These are phyloP conservation scores for Drosophila sp. DNA, from an alignment of 1,140 invertebrate genomes.

Conservation along the genomic window DNA sequence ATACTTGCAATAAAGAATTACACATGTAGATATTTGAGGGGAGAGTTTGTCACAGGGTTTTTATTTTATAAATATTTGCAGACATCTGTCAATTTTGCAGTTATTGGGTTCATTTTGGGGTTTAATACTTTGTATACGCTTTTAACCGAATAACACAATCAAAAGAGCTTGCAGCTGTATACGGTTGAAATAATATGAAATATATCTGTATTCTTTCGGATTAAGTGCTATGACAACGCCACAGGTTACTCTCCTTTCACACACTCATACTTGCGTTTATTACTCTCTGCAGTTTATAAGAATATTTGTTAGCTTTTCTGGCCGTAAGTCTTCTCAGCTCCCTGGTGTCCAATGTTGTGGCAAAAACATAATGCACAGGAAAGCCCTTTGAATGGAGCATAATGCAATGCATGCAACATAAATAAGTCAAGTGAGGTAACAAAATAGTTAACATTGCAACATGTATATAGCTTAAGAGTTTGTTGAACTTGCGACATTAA, in stretches of 20 bases:
- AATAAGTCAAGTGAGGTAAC: background rate
- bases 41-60: background rate
- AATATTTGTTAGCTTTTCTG: background rate
- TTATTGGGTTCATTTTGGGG: background rate
- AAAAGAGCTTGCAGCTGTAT: background rate
- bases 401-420: background rate
- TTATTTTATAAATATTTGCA: background rate
- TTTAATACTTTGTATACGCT: background rate
- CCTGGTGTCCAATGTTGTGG: background rate
- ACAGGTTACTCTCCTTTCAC: background rate
- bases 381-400: background rate
- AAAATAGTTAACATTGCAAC: background rate
- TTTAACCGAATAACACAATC: conserved; percentile 7
- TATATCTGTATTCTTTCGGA: background rate
- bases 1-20: background rate
- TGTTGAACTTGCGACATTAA: background rate
- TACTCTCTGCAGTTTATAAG: background rate
- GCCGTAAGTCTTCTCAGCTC: background rate
- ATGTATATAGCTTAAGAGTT: background rate
- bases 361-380: background rate
- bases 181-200: background rate
- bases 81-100: background rate
- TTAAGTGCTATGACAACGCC: conserved; percentile 26
- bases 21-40: conserved; percentile 4
- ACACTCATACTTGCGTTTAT: background rate